Conservation (phyloP, 2,797 vertebrate genomes). For the Rhodeus uyekii region DNA sequence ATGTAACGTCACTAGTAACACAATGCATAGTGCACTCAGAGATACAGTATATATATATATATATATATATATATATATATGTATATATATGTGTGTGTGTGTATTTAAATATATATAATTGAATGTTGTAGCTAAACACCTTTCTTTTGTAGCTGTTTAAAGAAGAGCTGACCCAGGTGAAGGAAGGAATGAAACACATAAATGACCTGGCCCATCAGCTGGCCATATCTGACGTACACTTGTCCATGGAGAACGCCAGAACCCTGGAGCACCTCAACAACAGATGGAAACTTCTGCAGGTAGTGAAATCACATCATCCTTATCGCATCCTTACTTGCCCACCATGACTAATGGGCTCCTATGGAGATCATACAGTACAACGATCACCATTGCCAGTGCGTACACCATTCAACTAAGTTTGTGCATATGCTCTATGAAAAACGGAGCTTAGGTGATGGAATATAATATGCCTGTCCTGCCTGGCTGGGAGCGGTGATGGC, state of each 20-base stretch:
- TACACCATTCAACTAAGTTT: neutral
- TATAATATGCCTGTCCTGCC: slow-evolving; percentile 22
- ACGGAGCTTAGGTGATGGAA: slow-evolving; percentile 21
- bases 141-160: slow-evolving; percentile 85
- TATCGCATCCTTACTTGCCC: slow-evolving; percentile 9
- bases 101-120: too few species aligned
- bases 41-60: too few species aligned
- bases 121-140: too few species aligned
- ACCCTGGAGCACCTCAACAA: slow-evolving; percentile 92
- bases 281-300: slow-evolving; percentile 96
- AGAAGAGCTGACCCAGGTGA: slow-evolving; percentile 90
- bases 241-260: slow-evolving; percentile 94
- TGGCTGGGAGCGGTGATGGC: slow-evolving; percentile 39
- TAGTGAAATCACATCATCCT: slow-evolving; percentile 62
- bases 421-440: slow-evolving; percentile 26
- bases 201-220: slow-evolving; percentile 96
- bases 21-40: neutral
- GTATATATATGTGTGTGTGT: too few species aligned
- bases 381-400: neutral
- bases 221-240: slow-evolving; percentile 94
- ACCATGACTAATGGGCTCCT: slow-evolving; percentile 5
- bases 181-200: slow-evolving; percentile 92
- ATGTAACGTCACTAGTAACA: neutral
- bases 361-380: slow-evolving; percentile 7
- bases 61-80: too few species aligned